Base-by-base conservation (phyloP, 53 echinoderm and acorn worm genomes). In the Henricia sp. region DNA sequence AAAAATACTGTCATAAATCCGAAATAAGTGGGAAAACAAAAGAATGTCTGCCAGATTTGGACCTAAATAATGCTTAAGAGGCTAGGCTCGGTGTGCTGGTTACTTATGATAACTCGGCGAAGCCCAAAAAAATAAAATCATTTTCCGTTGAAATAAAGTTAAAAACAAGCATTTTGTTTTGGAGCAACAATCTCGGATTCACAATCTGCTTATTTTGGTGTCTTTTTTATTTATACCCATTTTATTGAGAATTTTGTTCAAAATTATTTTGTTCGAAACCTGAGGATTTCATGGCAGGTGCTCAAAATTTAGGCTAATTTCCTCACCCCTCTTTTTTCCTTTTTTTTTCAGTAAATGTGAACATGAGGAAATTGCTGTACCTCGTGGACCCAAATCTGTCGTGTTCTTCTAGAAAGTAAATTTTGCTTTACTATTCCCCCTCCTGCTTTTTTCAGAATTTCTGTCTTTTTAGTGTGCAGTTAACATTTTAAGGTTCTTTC, bases 81-180 rank as follows among this genome's bases (percentile, higher is more conserved):
- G n/a, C 32, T 19, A 46, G 43, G 63, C 48, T 32, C 48, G 10
- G 17, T 48, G 80, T 64, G 64, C 64, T 44, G 27, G 43, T 77
- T 80, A 16, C 50, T 63, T 43, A 30, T 80, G 72, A 43, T 43
- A 50, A 80, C 64, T 60, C 50, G 64, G 64, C 62, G 28, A 76
- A 42, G n/a, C n/a, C n/a, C n/a, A n/a, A n/a, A 62, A 62, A 63
- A 63, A 20, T 10, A 30, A 69, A 41, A 11, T 50, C 64, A 12
- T 63, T 62, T 80, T 80, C 80, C 62, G 80, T 80, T 80, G 29
- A 63, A 80, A 80, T 80, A 80, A 80, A 80, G 44, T 46, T 48
- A 63, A 32, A 63, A 80, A 73, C 30, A 80, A 29, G 63, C 62
- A 64, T 64, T 46, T 80, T 80, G 80, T 80, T 64, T 80, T 80